Percentiles rank a stretch among this genome's conserved stretches.
Evolutionary conservation across 2,113 vertebrate species (phyloP).

Genomic region (Atlantisia rogersi): DNA sequence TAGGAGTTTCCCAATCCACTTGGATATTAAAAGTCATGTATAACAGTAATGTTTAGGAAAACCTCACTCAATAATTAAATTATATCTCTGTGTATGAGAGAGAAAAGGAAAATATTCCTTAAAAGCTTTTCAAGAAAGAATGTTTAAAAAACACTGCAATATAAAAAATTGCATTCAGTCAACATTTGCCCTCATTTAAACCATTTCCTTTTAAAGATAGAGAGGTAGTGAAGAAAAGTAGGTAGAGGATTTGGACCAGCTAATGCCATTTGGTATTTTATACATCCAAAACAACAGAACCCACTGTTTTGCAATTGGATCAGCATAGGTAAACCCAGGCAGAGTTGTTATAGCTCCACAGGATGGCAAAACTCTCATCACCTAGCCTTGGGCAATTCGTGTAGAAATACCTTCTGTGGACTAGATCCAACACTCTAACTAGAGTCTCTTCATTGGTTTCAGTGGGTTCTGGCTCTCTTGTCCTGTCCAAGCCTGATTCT

Average conservation of each 20-base stretch:
- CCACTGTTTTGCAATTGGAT: neutral
- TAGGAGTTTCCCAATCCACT: neutral
- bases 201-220: constrained; percentile 19
- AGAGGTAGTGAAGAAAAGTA: neutral
- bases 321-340: neutral
- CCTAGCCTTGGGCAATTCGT: neutral
- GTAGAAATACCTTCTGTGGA: neutral
- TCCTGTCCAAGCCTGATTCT: neutral
- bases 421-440: neutral
- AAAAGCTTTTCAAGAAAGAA: constrained; percentile 13
- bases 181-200: neutral
- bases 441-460: neutral
- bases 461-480: neutral
- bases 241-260: neutral
- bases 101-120: constrained; percentile 3
- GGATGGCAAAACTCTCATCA: neutral
- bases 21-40: neutral
- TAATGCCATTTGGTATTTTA: neutral
- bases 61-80: neutral
- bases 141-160: neutral
- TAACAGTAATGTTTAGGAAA: neutral
- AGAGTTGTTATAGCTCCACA: neutral
- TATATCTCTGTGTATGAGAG: neutral
- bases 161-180: neutral
- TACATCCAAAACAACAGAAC: neutral